Evolutionary conservation across 2,113 vertebrate genomes (phyloP).

Genomic region (Elephas maximus): DNA sequence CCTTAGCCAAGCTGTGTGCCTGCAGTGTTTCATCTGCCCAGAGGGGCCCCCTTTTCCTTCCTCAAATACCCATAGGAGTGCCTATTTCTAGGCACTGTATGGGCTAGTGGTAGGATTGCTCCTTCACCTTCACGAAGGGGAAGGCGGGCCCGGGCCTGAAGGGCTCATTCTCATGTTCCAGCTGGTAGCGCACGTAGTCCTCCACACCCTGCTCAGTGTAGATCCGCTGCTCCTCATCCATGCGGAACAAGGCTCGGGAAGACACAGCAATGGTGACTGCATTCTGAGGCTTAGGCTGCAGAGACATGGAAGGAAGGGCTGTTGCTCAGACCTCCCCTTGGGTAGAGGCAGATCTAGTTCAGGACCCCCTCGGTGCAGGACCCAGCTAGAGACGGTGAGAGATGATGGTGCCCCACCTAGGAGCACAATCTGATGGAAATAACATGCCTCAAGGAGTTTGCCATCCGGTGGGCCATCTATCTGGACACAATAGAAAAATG

Average conservation of each 20-base stretch:
- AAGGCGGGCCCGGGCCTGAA: constrained; percentile 96
- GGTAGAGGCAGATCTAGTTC: neutral
- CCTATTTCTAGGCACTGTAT: neutral
- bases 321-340: neutral
- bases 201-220: constrained; percentile 94
- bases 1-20: neutral
- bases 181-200: constrained; percentile 95
- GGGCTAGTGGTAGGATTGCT: fast-evolving
- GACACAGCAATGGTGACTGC: constrained; percentile 97
- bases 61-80: neutral
- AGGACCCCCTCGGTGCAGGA: neutral
- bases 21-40: neutral
- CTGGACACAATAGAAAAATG: constrained; percentile 4
- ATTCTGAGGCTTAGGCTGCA: constrained; percentile 95
- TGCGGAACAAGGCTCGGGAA: constrained; percentile 95
- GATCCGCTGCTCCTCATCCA: constrained; percentile 96
- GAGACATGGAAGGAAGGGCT: fast-evolving
- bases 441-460: neutral
- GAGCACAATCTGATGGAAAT: neutral
- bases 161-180: constrained; percentile 95
- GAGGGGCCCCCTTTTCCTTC: neutral
- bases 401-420: neutral
- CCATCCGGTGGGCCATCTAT: neutral
- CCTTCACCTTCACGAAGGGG: constrained; percentile 96
- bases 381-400: neutral